Evolutionary conservation across 2,888 invertebrate genomes (phyloP).

Genomic region (Eumacrocentrus americanus): DNA sequence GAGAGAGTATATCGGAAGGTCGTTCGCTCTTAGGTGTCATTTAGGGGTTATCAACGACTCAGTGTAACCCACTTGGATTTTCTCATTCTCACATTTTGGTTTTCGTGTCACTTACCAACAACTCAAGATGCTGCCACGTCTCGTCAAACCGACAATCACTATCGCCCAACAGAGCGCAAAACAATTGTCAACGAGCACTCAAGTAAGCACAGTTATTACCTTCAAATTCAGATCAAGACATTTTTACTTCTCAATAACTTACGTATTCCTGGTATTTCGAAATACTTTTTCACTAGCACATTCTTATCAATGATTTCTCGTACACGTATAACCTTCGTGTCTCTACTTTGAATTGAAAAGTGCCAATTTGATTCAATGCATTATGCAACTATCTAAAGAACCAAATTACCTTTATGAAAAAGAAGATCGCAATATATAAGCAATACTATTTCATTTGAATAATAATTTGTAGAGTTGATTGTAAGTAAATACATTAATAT

Average conservation of each 20-base stretch:
- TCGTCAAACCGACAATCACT: conserved; percentile 48
- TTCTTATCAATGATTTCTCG: background rate
- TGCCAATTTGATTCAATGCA: conserved; percentile 14
- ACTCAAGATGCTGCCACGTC: conserved; percentile 54
- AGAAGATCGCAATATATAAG: too few species aligned
- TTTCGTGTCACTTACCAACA: conserved; percentile 12
- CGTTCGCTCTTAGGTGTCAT: conserved; percentile 38
- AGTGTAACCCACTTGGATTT: conserved; percentile 18
- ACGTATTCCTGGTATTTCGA: too few species aligned
- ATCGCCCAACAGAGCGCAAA: conserved; percentile 52
- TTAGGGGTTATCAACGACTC: conserved; percentile 37
- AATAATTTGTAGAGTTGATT: too few species aligned
- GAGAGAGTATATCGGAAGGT: conserved; percentile 30
- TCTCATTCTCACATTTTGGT: conserved; percentile 22
- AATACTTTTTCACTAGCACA: background rate
- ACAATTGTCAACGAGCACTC: conserved; percentile 53
- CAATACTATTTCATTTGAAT: too few species aligned
- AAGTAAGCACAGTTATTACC: conserved; percentile 42
- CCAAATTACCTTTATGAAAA: conserved; percentile 26
- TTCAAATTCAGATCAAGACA: too few species aligned
- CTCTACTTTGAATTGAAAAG: background rate
- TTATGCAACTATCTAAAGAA: conserved; percentile 34
- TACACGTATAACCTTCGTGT: background rate
- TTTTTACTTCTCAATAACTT: too few species aligned
- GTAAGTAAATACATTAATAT: too few species aligned